These are phyloP conservation scores for Gisinianus flammeolus DNA, from an alignment of 2,888 invertebrate genomes.

Conservation along the genomic window DNA sequence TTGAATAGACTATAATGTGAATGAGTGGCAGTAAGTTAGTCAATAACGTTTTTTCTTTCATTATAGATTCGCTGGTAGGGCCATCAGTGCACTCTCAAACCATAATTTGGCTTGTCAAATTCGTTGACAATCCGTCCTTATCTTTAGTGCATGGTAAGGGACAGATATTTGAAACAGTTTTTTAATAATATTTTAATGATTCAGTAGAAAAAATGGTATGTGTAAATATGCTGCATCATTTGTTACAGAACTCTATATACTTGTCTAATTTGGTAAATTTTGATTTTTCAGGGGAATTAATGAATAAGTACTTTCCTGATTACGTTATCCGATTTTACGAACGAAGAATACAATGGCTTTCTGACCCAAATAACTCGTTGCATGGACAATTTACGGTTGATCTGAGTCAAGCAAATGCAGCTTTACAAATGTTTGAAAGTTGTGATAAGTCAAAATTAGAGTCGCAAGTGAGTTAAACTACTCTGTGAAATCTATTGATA, in stretches of 20 bases:
- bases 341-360: constrained; percentile 5
- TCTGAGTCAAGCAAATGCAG: neutral
- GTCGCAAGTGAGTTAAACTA: too few species aligned
- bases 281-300: neutral
- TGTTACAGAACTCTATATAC: too few species aligned
- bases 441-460: too few species aligned
- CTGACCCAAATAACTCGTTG: neutral
- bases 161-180: too few species aligned
- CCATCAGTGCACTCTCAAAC: neutral
- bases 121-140: neutral
- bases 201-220: too few species aligned
- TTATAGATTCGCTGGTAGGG: neutral
- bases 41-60: neutral
- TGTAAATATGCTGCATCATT: too few species aligned
- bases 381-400: too few species aligned
- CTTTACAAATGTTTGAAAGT: neutral
- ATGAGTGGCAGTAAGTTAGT: too few species aligned
- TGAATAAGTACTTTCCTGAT: constrained; percentile 20
- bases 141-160: constrained; percentile 14
- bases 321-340: constrained; percentile 32
- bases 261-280: neutral
- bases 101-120: constrained; percentile 29
- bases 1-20: neutral
- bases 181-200: too few species aligned
- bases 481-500: too few species aligned